Evolutionary conservation across 64 coral and sea anemone genomes (phyloP).

Genomic region (Trachythela sp.): DNA sequence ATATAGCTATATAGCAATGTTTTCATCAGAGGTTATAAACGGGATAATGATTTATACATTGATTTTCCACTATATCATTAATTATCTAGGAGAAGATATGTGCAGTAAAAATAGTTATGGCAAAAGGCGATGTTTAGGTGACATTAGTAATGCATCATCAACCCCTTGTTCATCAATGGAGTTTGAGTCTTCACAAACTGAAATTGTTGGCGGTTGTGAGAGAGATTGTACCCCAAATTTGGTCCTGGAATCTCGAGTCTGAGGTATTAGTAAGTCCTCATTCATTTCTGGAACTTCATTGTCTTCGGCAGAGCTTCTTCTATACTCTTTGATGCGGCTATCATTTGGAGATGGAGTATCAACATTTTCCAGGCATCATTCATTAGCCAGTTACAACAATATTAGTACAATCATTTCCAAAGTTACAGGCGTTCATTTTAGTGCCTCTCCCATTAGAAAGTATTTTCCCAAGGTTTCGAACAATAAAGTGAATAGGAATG

Average conservation of each 20-base stretch:
- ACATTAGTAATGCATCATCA: too few relatives aligned
- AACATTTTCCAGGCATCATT: background rate
- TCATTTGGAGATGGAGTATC: background rate
- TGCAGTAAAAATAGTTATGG: background rate
- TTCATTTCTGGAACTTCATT: background rate
- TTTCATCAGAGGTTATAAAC: too few relatives aligned
- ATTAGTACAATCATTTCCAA: background rate
- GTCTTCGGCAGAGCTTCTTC: background rate
- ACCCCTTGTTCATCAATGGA: background rate
- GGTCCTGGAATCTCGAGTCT: background rate
- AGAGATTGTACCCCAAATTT: background rate
- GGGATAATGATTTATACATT: too few relatives aligned
- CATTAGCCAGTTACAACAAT: background rate
- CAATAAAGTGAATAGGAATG: background rate
- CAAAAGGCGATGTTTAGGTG: background rate
- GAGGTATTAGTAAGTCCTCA: background rate
- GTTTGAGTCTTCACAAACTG: background rate
- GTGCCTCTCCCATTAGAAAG: background rate
- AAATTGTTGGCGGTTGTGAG: background rate
- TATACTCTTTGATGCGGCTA: background rate
- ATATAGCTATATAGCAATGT: too few relatives aligned
- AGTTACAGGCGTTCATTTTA: background rate
- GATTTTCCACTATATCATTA: too few relatives aligned
- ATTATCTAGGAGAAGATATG: background rate
- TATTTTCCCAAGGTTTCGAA: slow-evolving; percentile 5